These are phyloP conservation scores for Geococcyx californianus DNA, from an alignment of 2,113 vertebrate genomes.

Conservation along the genomic window DNA sequence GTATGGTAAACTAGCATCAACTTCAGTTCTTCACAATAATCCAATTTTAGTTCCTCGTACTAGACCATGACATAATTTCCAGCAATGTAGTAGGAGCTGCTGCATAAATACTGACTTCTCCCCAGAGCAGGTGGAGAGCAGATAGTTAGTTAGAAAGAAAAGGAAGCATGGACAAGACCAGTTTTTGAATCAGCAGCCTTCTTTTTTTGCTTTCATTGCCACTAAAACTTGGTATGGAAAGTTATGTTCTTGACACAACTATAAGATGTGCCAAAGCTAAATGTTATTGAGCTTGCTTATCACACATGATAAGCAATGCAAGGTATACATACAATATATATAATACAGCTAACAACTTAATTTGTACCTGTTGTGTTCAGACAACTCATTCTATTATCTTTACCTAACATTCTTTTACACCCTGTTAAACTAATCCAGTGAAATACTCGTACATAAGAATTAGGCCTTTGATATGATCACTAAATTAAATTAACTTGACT, in stretches of 20 bases:
- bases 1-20: neutral
- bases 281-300: slow-evolving; percentile 50
- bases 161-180: neutral
- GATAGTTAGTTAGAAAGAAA: neutral
- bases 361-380: slow-evolving; percentile 62
- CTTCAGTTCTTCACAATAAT: neutral
- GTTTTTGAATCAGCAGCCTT: neutral
- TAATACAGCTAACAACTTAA: slow-evolving; percentile 55
- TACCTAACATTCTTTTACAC: slow-evolving; percentile 61
- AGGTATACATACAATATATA: too few relatives aligned
- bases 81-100: neutral
- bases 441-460: slow-evolving; percentile 58
- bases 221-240: neutral
- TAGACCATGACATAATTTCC: neutral
- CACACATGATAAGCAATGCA: slow-evolving; percentile 59
- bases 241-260: slow-evolving; percentile 33
- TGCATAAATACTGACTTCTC: neutral
- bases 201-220: neutral
- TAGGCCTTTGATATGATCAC: slow-evolving; percentile 66
- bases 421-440: slow-evolving; percentile 59
- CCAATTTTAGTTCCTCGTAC: neutral
- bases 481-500: slow-evolving; percentile 76
- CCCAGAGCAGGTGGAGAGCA: neutral
- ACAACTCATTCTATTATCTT: slow-evolving; percentile 70
- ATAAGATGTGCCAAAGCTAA: slow-evolving; percentile 46